Evolutionary conservation across 2,113 vertebrate genomes (phyloP), one percentile per base, ranked within the genome.

Genomic region (Neotragus moschatus): DNA sequence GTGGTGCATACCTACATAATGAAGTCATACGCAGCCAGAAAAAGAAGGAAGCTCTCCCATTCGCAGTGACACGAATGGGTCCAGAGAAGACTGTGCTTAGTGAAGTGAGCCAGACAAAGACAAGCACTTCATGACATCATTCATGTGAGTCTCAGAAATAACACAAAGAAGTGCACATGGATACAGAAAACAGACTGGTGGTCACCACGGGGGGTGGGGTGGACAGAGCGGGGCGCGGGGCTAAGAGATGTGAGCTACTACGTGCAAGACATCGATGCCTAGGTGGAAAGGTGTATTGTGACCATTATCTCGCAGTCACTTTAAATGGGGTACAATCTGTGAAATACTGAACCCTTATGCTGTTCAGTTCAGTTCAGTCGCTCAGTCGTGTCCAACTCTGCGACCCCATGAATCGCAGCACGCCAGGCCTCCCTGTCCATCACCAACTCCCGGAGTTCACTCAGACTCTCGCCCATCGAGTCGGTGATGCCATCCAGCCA

Each of bases 261-360:
- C 4, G 7, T 9, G 1, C 15, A 47, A 47, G 19, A 66, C n/a
- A 5, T 9, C 8, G 16, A 14, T 16, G 17, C 3, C 5, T 5
- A 77, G 47, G 14, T 5, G 26, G 15, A 77, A 28, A 8, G 73
- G 16, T 5, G 2, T 2, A 77, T 28, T 8, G 43, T 77, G 15
- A 16, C 43, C 13, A 1, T 45, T 47, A 77, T 12, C 43, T 45
- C 28, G 25, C 9, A 77, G 8, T 77, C 28, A 77, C 43, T 77
- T 77, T 28, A 28, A 77, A 47, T 47, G 70, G 14, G 25, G 25
- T 47, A 28, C 47, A 28, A 77, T 16, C 43, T 77, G 25, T 77
- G 47, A 47, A 47, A 30, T 47, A 77, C 7, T 5, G 73, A 77
- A 45, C 28, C 73, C 25, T 45, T 45, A 77, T 28, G 43, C 33